These are phyloP conservation scores for Poeciliopsis gracilis DNA, from an alignment of 2,797 vertebrate species.

Conservation along the genomic window DNA sequence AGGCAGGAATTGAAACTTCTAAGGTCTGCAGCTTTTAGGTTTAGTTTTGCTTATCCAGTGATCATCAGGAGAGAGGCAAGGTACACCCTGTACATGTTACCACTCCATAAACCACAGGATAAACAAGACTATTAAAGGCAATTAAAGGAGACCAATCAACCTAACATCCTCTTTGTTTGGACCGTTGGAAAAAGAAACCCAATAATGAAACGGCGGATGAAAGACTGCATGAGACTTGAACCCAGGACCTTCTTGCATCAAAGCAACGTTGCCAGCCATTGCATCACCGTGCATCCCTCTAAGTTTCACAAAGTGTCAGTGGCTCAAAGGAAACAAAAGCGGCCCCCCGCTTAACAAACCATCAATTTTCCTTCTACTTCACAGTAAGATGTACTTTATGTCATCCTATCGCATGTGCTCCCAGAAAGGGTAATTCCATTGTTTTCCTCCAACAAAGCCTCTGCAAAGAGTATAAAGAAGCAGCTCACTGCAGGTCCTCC, in stretches of 20 bases:
- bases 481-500: slow-evolving; percentile 39
- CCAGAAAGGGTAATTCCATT: slow-evolving; percentile 31
- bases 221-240: not conserved
- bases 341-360: not conserved
- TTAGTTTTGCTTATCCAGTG: not conserved
- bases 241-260: not conserved
- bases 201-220: not conserved
- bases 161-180: not conserved
- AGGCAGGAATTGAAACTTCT: not conserved
- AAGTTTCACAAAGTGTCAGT: not conserved
- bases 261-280: not conserved
- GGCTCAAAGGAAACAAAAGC: not conserved
- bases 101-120: not conserved
- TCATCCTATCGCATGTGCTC: slow-evolving; percentile 19
- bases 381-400: not conserved
- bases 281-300: not conserved
- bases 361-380: not conserved
- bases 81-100: not conserved
- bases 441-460: slow-evolving; percentile 45
- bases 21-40: too few species aligned
- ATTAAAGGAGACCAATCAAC: not conserved
- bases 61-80: not conserved
- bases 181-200: not conserved
- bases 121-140: not conserved
- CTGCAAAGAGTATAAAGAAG: slow-evolving; percentile 55